Base-by-base conservation (phyloP, 2,797 vertebrate species). In the Bradypodion ventrale region DNA sequence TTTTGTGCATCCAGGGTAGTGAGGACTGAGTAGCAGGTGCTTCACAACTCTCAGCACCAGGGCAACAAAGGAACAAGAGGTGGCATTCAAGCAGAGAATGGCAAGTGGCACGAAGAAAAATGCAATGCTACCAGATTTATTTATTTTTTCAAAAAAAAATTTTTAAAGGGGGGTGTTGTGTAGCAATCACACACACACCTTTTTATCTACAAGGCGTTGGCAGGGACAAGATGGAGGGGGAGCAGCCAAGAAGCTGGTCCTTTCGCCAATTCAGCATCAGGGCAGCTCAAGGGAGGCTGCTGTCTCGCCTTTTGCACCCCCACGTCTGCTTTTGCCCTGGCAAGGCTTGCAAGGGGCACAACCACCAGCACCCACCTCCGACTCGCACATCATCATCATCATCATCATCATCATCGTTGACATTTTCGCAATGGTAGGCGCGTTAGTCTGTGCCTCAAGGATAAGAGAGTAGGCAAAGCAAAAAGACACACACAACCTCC, bases 31-130 rank as follows among this genome's bases (percentile, higher is more conserved):
- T 25, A 74, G 37, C 62, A 80, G 49, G 52, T 44, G 63, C 63
- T 68, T 68, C n/a, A 59, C 37, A 87, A 92, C 81, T 80, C 37
- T 62, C 42, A 90, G 87, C 56, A 90, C 87, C 66, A 72, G 83
- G 90, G 44, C 75, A 76, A 93, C 92, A 94, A 93, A 93, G 86
- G 83, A 32, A 85, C 19, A 32, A 89, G 74, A 70, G 52, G 52
- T 25, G 65, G 40, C 9, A 19, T 44, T 27, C 16, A 66, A 37
- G 9, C 4, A 56, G 25, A 78, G 66, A 37, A 4, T 5, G 21
- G 66, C 12, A 84, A 74, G 42, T 5, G 21, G 66, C 12, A 84
- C 74, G 42, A 4, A 44, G 59, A 59, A 29, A 62, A 60, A 66
- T 23, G 49, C 78, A 62, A n/a, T 40, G 16, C 49, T 21, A 25